Evolutionary conservation across 2,888 invertebrate genomes (phyloP).

Genomic region (Argyra leucocephala): DNA sequence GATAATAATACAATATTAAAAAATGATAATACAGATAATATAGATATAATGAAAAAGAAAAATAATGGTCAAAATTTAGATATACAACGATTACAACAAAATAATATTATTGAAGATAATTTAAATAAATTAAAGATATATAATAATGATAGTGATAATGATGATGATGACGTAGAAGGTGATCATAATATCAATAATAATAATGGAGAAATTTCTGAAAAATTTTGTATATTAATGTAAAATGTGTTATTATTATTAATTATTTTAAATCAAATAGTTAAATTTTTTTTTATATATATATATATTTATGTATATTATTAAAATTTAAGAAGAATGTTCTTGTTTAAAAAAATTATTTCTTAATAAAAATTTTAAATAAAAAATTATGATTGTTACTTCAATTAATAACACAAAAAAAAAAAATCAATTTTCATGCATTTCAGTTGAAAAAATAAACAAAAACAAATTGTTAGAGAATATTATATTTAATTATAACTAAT

Average conservation of each 20-base stretch:
- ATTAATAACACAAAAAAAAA: too few relatives aligned
- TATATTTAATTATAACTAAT: too few relatives aligned
- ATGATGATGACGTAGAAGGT: background rate
- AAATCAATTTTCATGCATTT: too few relatives aligned
- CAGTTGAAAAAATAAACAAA: too few relatives aligned
- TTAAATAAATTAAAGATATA: background rate
- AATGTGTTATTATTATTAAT: too few relatives aligned
- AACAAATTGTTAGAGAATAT: too few relatives aligned
- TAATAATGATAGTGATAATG: background rate
- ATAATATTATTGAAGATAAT: conserved; percentile 2
- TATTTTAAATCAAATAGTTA: conserved; percentile 19
- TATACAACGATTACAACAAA: conserved; percentile 2
- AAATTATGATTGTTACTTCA: background rate
- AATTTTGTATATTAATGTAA: conserved; percentile 10
- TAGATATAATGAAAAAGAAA: background rate
- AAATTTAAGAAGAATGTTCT: background rate
- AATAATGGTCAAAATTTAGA: background rate
- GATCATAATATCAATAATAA: background rate
- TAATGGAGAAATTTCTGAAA: background rate
- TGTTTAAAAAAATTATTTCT: background rate
- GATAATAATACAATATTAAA: conserved; percentile 2
- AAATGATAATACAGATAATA: background rate
- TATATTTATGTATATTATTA: too few relatives aligned
- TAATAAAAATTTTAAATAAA: background rate
- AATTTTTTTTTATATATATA: conserved; percentile 43